Evolutionary conservation across 1,140 invertebrate genomes (phyloP), one percentile per base, ranked within the genome.

Genomic region (Conus ventricosus): DNA sequence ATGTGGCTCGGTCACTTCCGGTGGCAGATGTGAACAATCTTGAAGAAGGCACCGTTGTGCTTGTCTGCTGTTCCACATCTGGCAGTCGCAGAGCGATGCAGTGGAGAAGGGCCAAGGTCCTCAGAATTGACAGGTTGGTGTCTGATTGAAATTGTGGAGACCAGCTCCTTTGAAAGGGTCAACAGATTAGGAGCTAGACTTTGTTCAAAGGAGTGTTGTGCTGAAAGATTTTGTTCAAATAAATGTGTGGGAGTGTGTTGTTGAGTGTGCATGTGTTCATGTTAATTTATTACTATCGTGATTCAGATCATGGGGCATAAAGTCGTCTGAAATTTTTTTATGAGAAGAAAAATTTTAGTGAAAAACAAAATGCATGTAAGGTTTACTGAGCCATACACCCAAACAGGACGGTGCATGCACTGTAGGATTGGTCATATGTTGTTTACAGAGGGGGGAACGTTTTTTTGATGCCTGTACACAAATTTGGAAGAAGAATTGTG

Each of bases 401-500:
- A 15, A 60, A 60, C 57, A 60, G 15, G 57, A 60, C 8, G 15
- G 57, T 60, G 15, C 15, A 15, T 60, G 57, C 15, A 4, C 8
- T 15, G 15, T 60, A 15, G 57, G 5, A 15, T 60, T 11, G 8
- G 4, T 11, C 57, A 60, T 60, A 15, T 78, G 23, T 87, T 60
- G 11, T 81, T 90, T 87, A 53, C 88, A 91, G 89, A 17, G 71
- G 88, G 67, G 81, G 78, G 1, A 84, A 88, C n/a, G 76, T 20
- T 51, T 20, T 51, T 88, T 89, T 17, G 91, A 91, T 88, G 89
- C 15, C 88, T 88, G 25, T 91, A 91, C 83, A 85, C 89, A 55
- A 89, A 91, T 53, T 91, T 89, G 91, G 10, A 85, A 88, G 15
- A 89, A n/a, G 91, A 91, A 84, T 88, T n/a, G 85, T 91, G 23